Percentiles rank a stretch among this genome's conserved stretches.
Conservation (phyloP, 2,113 vertebrate genomes). For the Tupaia chinensis region DNA sequence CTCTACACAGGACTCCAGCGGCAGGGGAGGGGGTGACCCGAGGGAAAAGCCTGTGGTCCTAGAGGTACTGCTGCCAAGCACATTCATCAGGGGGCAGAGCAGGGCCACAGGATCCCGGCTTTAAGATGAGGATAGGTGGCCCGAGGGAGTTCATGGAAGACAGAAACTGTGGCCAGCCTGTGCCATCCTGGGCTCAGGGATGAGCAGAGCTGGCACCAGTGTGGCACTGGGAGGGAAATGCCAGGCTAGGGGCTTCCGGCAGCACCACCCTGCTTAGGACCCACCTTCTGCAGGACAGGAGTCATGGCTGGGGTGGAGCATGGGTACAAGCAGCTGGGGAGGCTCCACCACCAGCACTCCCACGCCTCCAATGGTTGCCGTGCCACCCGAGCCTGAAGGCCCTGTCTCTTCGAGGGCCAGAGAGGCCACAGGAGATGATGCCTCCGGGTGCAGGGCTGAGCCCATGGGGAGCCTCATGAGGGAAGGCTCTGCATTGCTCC, state of each 20-base stretch:
- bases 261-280: too few relatives aligned
- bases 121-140: background rate
- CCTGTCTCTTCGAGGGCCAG: too few relatives aligned
- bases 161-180: background rate
- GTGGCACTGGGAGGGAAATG: too few relatives aligned
- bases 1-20: fast-evolving
- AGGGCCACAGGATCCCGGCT: background rate
- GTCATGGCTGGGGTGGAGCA: background rate
- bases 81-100: background rate
- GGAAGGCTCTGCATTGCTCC: too few relatives aligned
- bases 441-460: too few relatives aligned
- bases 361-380: too few relatives aligned
- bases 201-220: background rate
- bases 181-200: background rate
- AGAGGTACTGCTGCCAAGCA: background rate
- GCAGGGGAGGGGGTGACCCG: fast-evolving
- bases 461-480: too few relatives aligned
- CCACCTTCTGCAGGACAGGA: too few relatives aligned
- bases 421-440: too few relatives aligned
- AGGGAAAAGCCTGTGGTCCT: background rate
- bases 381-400: background rate
- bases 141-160: background rate
- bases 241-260: too few relatives aligned
- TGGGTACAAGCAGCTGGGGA: background rate
- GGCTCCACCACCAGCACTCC: too few relatives aligned